Evolutionary conservation across 2,888 invertebrate species (phyloP), one percentile per base, ranked within the genome.

Genomic region (Drosophila tripunctata): DNA sequence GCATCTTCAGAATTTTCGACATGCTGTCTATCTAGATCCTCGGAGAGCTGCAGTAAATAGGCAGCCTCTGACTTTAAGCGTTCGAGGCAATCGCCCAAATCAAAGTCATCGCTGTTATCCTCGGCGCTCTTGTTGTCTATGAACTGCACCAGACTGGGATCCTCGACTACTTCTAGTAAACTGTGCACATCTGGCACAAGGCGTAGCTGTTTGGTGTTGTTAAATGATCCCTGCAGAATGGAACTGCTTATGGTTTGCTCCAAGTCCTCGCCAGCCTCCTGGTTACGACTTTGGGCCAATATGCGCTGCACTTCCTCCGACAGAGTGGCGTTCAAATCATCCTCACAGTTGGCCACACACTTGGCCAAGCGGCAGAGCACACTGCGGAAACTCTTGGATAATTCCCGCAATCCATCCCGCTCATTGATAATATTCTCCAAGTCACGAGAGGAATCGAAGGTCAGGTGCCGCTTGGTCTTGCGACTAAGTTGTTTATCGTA

Each of bases 291-390:
- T 3, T 70, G 78, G 2, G 69, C 73, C 19, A 87, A 62, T 14
- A 88, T 69, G 19, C 87, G 86, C 35, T 88, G 88, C 45, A 88
- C 79, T 44, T 94, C 94, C 47, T 94, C 94, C 0, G 95, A 93
- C 45, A 96, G 91, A 10, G 95, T 95, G 73, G 93, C 94, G 91
- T 96, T 96, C 33, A 96, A 92, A 90, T 96, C 96, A 88, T 95
- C 95, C 89, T 96, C 96, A 47, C 96, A 96, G 74, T 94, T 92
- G 5, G 93, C 93, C 87, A 96, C 95, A 90, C 95, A 96, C 87
- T 94, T 94, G 41, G 95, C 93, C 81, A 96, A 91, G 88, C 96
- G 95, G 0, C 93, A 92, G 62, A 96, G 92, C 24, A 94, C 93
- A 68, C 93, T 93, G 75, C 95, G 94, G 55, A 96, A 92, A 33